Percentiles rank a stretch among this genome's conserved stretches.
These are phyloP conservation scores for Momotus momota DNA, from an alignment of 2,797 vertebrate genomes.

Conservation along the genomic window DNA sequence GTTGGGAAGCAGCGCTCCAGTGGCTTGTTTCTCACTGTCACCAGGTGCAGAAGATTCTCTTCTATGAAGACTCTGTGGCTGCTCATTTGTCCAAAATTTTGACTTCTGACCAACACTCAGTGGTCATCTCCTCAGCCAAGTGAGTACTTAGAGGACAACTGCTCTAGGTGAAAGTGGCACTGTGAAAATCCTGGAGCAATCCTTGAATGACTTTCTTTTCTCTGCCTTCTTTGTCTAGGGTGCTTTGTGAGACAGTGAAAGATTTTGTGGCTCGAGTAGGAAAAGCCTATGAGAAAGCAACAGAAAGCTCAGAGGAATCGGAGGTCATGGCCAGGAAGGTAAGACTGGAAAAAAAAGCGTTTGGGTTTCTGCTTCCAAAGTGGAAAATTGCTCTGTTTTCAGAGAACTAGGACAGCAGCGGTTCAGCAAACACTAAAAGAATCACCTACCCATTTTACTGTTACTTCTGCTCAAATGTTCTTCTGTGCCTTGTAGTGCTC, in stretches of 20 bases:
- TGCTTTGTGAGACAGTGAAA: conserved; percentile 97
- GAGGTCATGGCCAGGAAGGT: conserved; percentile 97
- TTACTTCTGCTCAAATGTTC: background rate
- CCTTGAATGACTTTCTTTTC: background rate
- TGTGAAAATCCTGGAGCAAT: background rate
- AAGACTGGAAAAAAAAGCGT: background rate
- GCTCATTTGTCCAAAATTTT: conserved; percentile 96
- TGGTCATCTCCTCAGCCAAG: conserved; percentile 97
- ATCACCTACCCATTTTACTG: background rate
- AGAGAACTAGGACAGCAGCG: background rate
- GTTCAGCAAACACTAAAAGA: background rate
- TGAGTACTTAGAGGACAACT: conserved; percentile 67
- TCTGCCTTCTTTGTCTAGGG: conserved; percentile 76
- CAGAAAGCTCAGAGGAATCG: conserved; percentile 91
- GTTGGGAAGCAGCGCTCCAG: background rate
- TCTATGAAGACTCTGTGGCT: conserved; percentile 95
- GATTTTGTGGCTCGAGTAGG: conserved; percentile 97
- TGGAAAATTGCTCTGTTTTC: background rate
- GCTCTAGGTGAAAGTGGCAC: background rate
- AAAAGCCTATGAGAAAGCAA: conserved; percentile 93
- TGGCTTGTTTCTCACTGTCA: background rate
- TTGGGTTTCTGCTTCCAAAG: background rate
- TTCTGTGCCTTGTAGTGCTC: conserved; percentile 82
- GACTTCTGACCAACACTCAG: conserved; percentile 96
- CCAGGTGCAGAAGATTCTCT: conserved; percentile 96